A percentile compares a stretch with the other conserved stretches of the same genome.
Conservation (phyloP, 1,140 invertebrate species). For the Macrocentrus cingulum region DNA sequence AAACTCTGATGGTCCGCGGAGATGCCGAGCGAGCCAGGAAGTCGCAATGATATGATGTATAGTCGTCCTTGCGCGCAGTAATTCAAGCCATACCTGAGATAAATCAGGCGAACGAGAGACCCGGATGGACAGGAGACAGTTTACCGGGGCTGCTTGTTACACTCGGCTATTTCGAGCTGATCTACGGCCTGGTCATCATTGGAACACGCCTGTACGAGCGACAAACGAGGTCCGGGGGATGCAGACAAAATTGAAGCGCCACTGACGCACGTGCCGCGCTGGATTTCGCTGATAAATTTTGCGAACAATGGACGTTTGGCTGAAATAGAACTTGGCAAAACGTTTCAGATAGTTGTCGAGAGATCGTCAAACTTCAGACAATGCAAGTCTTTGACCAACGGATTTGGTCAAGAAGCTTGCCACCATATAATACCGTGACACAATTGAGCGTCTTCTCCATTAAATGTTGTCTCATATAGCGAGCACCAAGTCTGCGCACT, state of each 20-base stretch:
- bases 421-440: background rate
- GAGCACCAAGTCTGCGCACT: too few species aligned
- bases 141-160: conserved; percentile 26
- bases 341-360: conserved; percentile 7
- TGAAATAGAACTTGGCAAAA: conserved; percentile 10
- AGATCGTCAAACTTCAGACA: conserved; percentile 12
- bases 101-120: conserved; percentile 38
- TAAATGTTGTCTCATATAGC: too few species aligned
- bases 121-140: conserved; percentile 24
- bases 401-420: conserved; percentile 1
- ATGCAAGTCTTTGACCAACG: background rate
- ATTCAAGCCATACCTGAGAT: conserved; percentile 43
- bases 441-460: background rate
- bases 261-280: background rate
- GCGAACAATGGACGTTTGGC: background rate
- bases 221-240: background rate
- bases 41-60: conserved; percentile 50
- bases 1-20: conserved; percentile 14
- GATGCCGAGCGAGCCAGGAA: conserved; percentile 30
- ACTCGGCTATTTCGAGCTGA: conserved; percentile 21
- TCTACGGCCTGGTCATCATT: conserved; percentile 5
- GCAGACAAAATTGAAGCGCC: background rate
- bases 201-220: background rate
- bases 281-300: background rate
- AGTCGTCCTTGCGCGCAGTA: conserved; percentile 43